Base-by-base conservation (phyloP, 2,113 vertebrate genomes). In the Sigmodon hispidus region DNA sequence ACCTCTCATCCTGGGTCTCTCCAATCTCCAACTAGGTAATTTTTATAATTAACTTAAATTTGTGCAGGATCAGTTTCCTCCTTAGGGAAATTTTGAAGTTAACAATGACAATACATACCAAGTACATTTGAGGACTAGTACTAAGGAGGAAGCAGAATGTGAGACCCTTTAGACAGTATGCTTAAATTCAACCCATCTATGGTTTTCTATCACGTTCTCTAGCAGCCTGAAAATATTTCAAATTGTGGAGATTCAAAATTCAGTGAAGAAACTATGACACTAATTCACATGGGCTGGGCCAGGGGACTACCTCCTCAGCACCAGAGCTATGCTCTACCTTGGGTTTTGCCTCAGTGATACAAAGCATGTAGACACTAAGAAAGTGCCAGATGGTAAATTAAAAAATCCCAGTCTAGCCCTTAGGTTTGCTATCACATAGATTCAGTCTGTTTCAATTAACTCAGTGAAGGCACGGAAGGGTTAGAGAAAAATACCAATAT, bases 141-240 rank as follows among this genome's bases (percentile, higher is more conserved):
- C 76, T 75, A 88, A 86, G 24, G 22, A 34, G 65, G 63, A 93
- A 72, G 36, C 21, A 81, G 55, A 34, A 73, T n/a, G 76, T 70
- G 16, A 29, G 16, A 34, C 34, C 34, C 50, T 73, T 31, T 87
- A 65, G 65, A 81, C 3, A 81, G 3, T 21, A 7, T 7, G 4
- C 34, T 83, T 69, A 83, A 65, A 87, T 16, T 16, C 67, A 91
- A 13, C 87, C 77, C 59, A 72, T 29, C 24, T 21, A 67, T 0
- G 76, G 2, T n/a, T 87, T 89, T 75, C 48, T 48, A 9, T 21
- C 52, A 88, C 67, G 87, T 75, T 83, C 2, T 63, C 59, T 85
- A 70, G 24, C 17, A 52, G 76, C 19, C 40, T 80, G 48, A 75
- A 93, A 93, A 91, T 9, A 87, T 40, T 94, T 95, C 91, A 93